Base-by-base conservation (phyloP, 2,113 vertebrate species). In the Gadus macrocephalus region DNA sequence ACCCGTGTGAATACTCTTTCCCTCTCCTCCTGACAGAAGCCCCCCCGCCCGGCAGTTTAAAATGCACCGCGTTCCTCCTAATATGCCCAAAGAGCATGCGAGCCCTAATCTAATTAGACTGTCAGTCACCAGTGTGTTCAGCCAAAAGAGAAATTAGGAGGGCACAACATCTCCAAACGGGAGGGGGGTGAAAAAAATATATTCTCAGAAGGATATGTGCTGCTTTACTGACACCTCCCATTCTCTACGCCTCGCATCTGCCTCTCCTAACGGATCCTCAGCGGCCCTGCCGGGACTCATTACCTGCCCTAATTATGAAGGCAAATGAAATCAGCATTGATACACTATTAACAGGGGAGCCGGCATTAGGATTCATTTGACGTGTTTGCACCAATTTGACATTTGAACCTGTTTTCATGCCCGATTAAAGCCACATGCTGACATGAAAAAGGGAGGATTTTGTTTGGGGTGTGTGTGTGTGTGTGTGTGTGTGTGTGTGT, bases 221-320 rank as follows among this genome's bases (percentile, higher is more conserved):
- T 69, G 42, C 42, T 60, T 27, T 67, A 63, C 58, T 31, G 69
- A 20, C 53, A 61, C 38, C 61, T 38, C 19, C 31, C 53, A 42
- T 28, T 16, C 27, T 25, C 55, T 71, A 2, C 70, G 68, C 20
- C 67, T 62, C 70, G n/a, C 7, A 62, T 62, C 66, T 69, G 22
- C 72, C 75, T 62, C 67, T 60, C 22, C 42, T 81, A 80, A 86
- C 80, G 81, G 83, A 87, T 90, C 85, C 85, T 83, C 78, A 77
- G 56, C 76, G 73, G 82, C 81, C 89, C 86, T 84, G 86, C 90
- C 86, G 90, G 85, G 84, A 90, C 89, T 92, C 90, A 90, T 92
- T 92, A 92, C 90, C 91, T 92, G 86, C 69, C 68, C 88, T 92
- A 89, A 92, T 92, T 92, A 92, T 90, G 89, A 92, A 92, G 89